Conservation (phyloP, 2,113 vertebrate species). For the Microcebus ravelobensis region DNA sequence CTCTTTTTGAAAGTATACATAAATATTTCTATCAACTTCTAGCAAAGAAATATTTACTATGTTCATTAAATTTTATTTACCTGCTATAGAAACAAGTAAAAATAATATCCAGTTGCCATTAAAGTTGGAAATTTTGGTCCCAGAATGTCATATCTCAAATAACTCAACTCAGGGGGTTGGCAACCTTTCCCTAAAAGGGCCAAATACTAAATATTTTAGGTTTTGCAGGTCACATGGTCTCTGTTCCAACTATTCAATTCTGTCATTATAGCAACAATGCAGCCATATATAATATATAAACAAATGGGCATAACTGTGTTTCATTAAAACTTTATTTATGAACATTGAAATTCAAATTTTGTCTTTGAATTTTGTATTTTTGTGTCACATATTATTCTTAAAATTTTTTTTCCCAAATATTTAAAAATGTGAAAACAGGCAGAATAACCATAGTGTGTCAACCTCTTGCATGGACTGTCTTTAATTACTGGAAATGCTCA, state of each 20-base stretch:
- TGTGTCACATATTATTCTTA: background rate
- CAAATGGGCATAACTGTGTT: background rate
- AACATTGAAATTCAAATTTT: background rate
- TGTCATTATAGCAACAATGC: background rate
- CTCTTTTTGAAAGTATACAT: background rate
- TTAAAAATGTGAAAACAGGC: background rate
- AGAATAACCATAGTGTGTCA: background rate
- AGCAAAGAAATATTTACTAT: conserved; percentile 22
- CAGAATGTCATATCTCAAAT: background rate
- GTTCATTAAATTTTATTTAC: background rate
- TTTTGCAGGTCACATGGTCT: background rate
- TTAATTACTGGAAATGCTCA: conserved; percentile 20
- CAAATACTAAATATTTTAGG: background rate
- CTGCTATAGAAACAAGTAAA: conserved; percentile 7
- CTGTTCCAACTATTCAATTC: background rate
- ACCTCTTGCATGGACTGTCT: background rate
- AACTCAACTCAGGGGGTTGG: background rate
- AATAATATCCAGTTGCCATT: background rate
- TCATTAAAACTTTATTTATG: background rate
- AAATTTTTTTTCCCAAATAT: background rate
- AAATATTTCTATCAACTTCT: background rate
- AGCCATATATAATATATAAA: background rate
- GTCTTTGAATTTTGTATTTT: background rate
- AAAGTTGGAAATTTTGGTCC: background rate
- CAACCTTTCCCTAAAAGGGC: background rate